These are phyloP conservation scores for Lepidocyrtinus sp. DNA, from an alignment of 2,888 invertebrate genomes.

Conservation along the genomic window DNA sequence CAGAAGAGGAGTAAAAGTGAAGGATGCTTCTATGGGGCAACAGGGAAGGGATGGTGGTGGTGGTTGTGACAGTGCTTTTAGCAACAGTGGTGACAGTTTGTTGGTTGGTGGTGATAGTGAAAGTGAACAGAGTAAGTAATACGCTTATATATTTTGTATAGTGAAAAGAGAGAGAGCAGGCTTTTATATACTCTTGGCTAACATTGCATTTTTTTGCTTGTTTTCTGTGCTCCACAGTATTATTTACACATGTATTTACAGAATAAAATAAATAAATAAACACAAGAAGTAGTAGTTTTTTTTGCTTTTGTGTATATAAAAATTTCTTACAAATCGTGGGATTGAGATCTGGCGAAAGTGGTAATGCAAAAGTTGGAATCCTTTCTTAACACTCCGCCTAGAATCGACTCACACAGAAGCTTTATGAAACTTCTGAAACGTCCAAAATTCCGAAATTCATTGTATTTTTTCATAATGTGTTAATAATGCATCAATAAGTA, in stretches of 20 bases:
- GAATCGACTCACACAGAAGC: constrained; percentile 69
- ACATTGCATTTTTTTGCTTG: constrained; percentile 9
- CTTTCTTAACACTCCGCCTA: constrained; percentile 66
- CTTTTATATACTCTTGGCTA: not conserved
- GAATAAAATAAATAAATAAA: not conserved
- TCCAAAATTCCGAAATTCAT: constrained; percentile 58
- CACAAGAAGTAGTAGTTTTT: constrained; percentile 11
- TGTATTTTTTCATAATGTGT: constrained; percentile 4
- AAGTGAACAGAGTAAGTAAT: constrained; percentile 15
- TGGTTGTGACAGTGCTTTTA: not conserved
- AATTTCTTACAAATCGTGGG: constrained; percentile 68
- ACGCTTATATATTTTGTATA: not conserved
- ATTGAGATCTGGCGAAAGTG: constrained; percentile 64
- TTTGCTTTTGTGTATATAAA: constrained; percentile 22
- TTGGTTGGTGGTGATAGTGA: not conserved
- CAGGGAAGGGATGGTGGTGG: constrained; percentile 4
- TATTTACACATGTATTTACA: constrained; percentile 33
- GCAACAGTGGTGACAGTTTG: not conserved
- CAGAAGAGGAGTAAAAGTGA: not conserved
- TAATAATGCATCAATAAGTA: not conserved
- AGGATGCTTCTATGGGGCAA: not conserved
- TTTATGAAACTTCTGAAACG: constrained; percentile 67
- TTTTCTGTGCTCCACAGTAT: constrained; percentile 20
- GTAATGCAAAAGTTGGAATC: constrained; percentile 67
- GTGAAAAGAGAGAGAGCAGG: not conserved